These are phyloP conservation scores for Crax fasciolata DNA, from an alignment of 2,797 vertebrate species.

Conservation along the genomic window DNA sequence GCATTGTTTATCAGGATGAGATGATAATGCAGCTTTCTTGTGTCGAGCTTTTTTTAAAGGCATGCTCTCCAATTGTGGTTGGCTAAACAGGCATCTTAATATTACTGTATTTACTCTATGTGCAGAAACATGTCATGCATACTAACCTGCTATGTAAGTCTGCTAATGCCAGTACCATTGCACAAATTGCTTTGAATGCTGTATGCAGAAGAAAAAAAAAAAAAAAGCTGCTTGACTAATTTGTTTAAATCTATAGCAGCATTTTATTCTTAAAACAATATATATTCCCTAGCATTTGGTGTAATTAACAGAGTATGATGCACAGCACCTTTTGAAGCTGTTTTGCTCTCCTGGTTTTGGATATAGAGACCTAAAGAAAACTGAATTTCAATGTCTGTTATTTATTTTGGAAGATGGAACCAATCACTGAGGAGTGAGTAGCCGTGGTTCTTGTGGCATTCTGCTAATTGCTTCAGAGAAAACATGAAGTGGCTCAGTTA, in stretches of 20 bases:
- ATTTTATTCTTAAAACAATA: constrained; percentile 13
- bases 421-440: constrained; percentile 50
- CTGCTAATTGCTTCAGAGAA: constrained; percentile 24
- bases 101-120: constrained; percentile 39
- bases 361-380: constrained; percentile 29
- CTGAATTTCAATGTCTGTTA: constrained; percentile 46
- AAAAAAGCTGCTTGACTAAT: constrained; percentile 1
- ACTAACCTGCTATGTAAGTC: constrained; percentile 70
- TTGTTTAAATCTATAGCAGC: constrained; percentile 37
- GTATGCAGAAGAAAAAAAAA: background rate
- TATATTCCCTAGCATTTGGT: constrained; percentile 22
- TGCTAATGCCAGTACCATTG: constrained; percentile 19
- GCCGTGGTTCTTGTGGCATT: constrained; percentile 35
- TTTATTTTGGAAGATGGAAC: constrained; percentile 57
- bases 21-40: constrained; percentile 59
- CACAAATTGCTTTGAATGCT: constrained; percentile 70
- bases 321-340: constrained; percentile 34
- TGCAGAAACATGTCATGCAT: constrained; percentile 54
- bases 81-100: constrained; percentile 18
- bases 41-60: constrained; percentile 34
- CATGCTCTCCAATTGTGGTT: constrained; percentile 69
- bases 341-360: constrained; percentile 34
- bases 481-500: constrained; percentile 16
- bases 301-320: constrained; percentile 27
- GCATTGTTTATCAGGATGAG: constrained; percentile 60